Percentiles rank a stretch among this genome's conserved stretches.
These are phyloP conservation scores for Actenoides hombroni DNA, from an alignment of 2,113 vertebrate species.

Conservation along the genomic window DNA sequence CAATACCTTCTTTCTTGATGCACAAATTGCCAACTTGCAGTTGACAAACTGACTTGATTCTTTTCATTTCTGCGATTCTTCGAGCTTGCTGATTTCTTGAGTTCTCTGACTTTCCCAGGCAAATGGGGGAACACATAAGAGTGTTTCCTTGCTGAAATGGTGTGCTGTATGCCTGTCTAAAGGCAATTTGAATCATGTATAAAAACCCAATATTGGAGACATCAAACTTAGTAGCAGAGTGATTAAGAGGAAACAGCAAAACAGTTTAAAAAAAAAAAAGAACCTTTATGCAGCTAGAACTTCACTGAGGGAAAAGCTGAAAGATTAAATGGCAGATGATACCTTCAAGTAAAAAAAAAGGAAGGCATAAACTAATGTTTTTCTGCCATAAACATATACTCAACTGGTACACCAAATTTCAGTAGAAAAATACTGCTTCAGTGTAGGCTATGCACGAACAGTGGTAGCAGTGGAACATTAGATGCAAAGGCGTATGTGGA, in stretches of 20 bases:
- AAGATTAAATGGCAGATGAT: background rate
- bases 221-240: background rate
- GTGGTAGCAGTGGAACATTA: background rate
- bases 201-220: background rate
- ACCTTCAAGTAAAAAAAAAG: background rate
- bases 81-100: background rate
- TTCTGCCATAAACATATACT: background rate
- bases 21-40: background rate
- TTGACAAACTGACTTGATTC: background rate
- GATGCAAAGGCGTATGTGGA: background rate
- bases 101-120: background rate
- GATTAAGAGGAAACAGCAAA: background rate
- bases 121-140: background rate
- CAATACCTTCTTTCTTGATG: background rate
- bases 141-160: background rate
- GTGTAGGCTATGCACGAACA: rapidly evolving
- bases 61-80: background rate
- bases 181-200: background rate
- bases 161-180: background rate
- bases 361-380: background rate
- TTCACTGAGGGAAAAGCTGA: background rate
- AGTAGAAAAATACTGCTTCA: background rate
- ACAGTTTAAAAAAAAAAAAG: background rate
- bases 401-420: background rate
- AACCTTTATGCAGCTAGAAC: background rate